Percentiles rank a stretch among this genome's conserved stretches.
Evolutionary conservation across 64 coral and sea anemone species (phyloP).

Genomic region (Dendrophyllia cribrosa): DNA sequence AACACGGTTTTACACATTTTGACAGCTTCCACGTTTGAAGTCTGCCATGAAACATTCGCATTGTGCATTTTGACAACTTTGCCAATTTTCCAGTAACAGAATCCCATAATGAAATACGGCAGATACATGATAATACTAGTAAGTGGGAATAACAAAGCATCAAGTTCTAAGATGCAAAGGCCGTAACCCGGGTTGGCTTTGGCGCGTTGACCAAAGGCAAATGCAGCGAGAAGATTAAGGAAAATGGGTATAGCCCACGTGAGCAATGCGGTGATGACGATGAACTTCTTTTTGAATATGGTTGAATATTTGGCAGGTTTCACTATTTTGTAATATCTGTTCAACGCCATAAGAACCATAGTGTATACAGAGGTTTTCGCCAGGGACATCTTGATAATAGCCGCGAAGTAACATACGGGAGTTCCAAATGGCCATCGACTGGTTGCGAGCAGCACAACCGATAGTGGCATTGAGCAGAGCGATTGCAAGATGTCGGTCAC

Average conservation of each 20-base stretch:
- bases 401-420: not conserved
- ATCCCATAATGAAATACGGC: not conserved
- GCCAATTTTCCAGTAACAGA: not conserved
- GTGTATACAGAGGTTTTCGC: conserved; percentile 29
- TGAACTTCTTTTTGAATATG: not conserved
- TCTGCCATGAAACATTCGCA: not conserved
- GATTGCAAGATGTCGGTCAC: conserved; percentile 37
- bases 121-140: not conserved
- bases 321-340: conserved; percentile 51
- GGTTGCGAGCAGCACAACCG: not conserved
- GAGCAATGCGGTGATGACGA: not conserved
- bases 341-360: conserved; percentile 49
- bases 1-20: not conserved
- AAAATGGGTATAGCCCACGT: not conserved
- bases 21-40: not conserved
- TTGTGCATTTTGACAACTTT: not conserved
- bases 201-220: not conserved
- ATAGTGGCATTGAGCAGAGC: conserved; percentile 27
- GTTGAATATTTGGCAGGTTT: conserved; percentile 45
- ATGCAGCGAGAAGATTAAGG: not conserved
- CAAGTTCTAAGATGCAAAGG: not conserved
- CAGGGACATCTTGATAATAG: conserved; percentile 19
- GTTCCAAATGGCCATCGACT: conserved; percentile 38
- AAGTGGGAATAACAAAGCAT: not conserved
- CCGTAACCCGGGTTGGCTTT: not conserved